phyloP scores from a whole-genome alignment of 2,888 invertebrate species.

The Cactoblastis cactorum region DNA sequence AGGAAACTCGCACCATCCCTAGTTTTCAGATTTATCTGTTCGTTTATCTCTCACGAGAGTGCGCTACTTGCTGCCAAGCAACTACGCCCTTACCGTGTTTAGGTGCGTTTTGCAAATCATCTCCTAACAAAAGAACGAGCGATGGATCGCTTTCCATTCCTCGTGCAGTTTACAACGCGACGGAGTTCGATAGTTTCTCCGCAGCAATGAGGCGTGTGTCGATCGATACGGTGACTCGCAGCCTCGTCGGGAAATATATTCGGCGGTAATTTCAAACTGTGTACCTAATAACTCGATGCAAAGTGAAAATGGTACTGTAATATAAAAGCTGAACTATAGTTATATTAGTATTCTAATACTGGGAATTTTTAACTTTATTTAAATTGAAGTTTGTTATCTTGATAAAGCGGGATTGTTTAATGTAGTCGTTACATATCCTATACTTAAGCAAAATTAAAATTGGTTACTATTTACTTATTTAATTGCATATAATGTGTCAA shows the following conservation, averaged over 20 bases:
- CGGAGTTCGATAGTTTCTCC: conserved; percentile 28
- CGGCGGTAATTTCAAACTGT: conserved; percentile 60
- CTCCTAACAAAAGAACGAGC: conserved; percentile 44
- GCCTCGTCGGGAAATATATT: conserved; percentile 51
- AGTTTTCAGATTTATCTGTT: conserved; percentile 65
- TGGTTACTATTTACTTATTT: too few species aligned
- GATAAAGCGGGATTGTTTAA: conserved; percentile 36
- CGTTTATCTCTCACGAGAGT: conserved; percentile 75
- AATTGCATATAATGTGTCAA: too few species aligned
- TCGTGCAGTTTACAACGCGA: conserved; percentile 35
- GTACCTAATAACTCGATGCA: conserved; percentile 31
- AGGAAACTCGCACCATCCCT: conserved; percentile 22
- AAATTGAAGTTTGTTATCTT: conserved; percentile 31
- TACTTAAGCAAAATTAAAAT: too few species aligned
- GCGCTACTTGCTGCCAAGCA: conserved; percentile 71
- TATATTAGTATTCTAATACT: too few species aligned
- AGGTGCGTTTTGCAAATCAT: conserved; percentile 57
- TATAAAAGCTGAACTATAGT: too few species aligned
- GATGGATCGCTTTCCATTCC: conserved; percentile 55
- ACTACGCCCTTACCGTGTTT: conserved; percentile 68
- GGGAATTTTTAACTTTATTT: background rate
- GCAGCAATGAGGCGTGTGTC: conserved; percentile 61
- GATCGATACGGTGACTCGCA: conserved; percentile 56
- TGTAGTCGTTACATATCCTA: too few species aligned
- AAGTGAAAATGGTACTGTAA: conserved; percentile 25